Conservation (phyloP, 37 sponge, comb jelly and placozoan species). For the Ianthella basta region DNA sequence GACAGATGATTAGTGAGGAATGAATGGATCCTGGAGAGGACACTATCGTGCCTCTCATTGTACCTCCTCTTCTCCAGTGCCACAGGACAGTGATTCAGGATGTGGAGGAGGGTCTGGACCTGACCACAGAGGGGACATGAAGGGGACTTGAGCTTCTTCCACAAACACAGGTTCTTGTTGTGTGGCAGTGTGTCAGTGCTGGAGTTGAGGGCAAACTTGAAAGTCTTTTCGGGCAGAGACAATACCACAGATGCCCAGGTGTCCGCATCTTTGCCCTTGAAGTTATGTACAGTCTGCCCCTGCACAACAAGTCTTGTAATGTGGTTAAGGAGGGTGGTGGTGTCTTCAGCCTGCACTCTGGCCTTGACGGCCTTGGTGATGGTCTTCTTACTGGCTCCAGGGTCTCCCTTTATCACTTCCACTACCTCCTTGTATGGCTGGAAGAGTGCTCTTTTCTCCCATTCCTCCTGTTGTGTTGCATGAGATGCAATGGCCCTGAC, state of each 20-base stretch:
- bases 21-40: not conserved
- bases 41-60: not conserved
- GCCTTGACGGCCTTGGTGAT: not conserved
- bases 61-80: not conserved
- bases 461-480: not conserved
- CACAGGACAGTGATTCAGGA: constrained; percentile 24
- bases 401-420: constrained; percentile 17
- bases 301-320: not conserved
- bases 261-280: not conserved
- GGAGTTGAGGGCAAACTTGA: constrained; percentile 35
- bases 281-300: not conserved
- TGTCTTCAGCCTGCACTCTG: constrained; percentile 1
- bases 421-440: not conserved
- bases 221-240: not conserved
- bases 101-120: not conserved
- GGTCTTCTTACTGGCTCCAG: not conserved
- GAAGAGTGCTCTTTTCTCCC: not conserved
- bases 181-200: constrained; percentile 32
- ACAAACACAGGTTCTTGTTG: constrained; percentile 5
- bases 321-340: not conserved
- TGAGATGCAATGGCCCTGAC: not conserved
- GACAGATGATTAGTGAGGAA: too few relatives aligned
- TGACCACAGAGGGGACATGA: constrained; percentile 12
- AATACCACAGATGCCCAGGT: not conserved
- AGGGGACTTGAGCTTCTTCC: not conserved